Conservation (phyloP, 2,113 vertebrate genomes). For the Anarhynchus alexandrinus region DNA sequence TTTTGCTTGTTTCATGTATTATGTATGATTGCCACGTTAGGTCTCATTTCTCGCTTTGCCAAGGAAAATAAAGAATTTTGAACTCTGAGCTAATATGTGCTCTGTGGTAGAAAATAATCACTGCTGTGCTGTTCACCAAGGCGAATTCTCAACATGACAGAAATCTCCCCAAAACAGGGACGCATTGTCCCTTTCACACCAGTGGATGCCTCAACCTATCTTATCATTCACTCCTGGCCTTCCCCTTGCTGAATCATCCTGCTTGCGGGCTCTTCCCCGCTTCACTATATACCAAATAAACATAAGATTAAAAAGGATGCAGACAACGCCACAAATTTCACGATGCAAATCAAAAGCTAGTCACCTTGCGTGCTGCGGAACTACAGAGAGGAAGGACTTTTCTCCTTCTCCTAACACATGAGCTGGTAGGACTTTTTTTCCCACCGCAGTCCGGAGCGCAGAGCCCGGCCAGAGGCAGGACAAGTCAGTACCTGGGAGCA, state of each 20-base stretch:
- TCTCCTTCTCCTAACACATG: neutral
- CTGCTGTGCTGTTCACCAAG: neutral
- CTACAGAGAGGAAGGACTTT: fast-evolving
- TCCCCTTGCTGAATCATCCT: neutral
- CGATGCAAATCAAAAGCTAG: fast-evolving
- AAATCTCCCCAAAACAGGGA: neutral
- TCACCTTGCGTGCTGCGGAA: neutral
- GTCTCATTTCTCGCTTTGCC: neutral
- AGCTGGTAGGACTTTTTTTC: neutral
- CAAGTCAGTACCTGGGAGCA: neutral
- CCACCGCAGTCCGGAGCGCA: neutral
- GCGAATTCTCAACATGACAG: neutral
- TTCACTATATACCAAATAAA: neutral
- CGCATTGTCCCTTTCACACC: neutral
- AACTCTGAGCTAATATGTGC: neutral
- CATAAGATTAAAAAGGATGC: neutral
- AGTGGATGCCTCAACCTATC: neutral
- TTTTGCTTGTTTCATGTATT: neutral
- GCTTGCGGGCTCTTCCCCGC: neutral
- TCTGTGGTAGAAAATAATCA: neutral
- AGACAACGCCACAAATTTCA: neutral
- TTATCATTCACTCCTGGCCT: neutral
- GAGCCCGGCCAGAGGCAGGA: neutral
- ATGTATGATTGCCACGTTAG: neutral
- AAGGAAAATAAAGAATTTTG: slow-evolving; percentile 1